A percentile compares a stretch with the other conserved stretches of the same genome.
These are phyloP conservation scores for Anthrax anthrax DNA, from an alignment of 2,888 invertebrate genomes.

Conservation along the genomic window DNA sequence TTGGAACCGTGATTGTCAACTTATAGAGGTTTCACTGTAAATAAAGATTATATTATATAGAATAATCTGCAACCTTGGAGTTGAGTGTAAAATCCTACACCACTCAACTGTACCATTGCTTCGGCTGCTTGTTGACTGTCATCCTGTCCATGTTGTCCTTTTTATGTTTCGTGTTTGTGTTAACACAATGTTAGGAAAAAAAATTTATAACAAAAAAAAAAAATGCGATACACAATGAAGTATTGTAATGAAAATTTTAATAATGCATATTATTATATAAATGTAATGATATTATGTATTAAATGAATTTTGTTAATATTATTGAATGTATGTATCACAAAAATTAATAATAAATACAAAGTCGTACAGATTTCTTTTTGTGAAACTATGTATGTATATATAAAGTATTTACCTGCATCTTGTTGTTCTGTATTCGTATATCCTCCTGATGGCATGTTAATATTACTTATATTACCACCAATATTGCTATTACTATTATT, in stretches of 20 bases:
- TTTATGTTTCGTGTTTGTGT: background rate
- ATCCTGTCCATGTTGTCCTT: slow-evolving; percentile 40
- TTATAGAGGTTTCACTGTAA: too few relatives aligned
- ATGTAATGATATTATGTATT: background rate
- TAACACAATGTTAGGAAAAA: slow-evolving; percentile 1
- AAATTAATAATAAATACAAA: too few relatives aligned
- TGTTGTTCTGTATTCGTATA: too few relatives aligned
- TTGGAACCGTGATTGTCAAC: too few relatives aligned
- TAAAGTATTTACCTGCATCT: too few relatives aligned
- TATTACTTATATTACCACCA: too few relatives aligned
- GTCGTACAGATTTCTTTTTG: too few relatives aligned
- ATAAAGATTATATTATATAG: too few relatives aligned
- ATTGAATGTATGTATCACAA: background rate
- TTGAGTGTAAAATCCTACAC: slow-evolving; percentile 48
- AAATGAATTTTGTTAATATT: background rate
- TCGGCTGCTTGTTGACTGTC: slow-evolving; percentile 60
- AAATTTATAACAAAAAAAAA: slow-evolving; percentile 2
- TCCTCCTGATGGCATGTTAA: too few relatives aligned
- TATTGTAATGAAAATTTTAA: background rate
- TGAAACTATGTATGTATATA: too few relatives aligned
- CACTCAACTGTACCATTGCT: slow-evolving; percentile 58
- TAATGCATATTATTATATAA: background rate
- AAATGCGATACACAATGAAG: background rate
- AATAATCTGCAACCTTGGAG: slow-evolving; percentile 27
- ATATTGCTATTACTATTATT: too few relatives aligned